Conservation (phyloP, 1,140 invertebrate genomes). For the Tetramorium parvispinum region DNA sequence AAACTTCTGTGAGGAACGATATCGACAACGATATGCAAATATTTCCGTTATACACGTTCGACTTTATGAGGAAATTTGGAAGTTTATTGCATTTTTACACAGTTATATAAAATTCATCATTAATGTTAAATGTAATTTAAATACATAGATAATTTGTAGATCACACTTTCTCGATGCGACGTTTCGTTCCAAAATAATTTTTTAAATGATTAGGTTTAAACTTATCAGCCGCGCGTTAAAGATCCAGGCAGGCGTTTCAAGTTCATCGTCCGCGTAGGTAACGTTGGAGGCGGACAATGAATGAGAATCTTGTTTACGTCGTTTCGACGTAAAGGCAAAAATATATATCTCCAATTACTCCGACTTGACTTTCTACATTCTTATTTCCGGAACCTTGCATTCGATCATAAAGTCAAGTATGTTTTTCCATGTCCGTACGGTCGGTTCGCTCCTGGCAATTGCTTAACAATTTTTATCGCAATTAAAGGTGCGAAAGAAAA, state of each 20-base stretch:
- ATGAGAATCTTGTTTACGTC: conserved; percentile 13
- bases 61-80: neutral
- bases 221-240: neutral
- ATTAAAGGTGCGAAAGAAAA: conserved; percentile 40
- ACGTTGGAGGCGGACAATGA: neutral
- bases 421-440: neutral
- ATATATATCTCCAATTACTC: neutral
- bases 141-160: neutral
- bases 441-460: neutral
- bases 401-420: conserved; percentile 20
- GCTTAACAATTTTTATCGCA: neutral
- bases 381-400: conserved; percentile 46
- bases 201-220: neutral
- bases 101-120: neutral
- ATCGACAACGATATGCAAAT: neutral
- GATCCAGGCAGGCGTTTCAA: neutral
- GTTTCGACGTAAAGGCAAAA: conserved; percentile 25
- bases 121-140: neutral
- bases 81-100: neutral
- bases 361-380: conserved; percentile 67
- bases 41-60: neutral
- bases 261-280: neutral
- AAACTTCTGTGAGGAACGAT: neutral
- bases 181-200: neutral
- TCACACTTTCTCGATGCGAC: neutral